A percentile compares a stretch with the other conserved stretches of the same genome.
These are phyloP conservation scores for Glaucopsyche alexis DNA, from an alignment of 2,888 invertebrate genomes.

Conservation along the genomic window DNA sequence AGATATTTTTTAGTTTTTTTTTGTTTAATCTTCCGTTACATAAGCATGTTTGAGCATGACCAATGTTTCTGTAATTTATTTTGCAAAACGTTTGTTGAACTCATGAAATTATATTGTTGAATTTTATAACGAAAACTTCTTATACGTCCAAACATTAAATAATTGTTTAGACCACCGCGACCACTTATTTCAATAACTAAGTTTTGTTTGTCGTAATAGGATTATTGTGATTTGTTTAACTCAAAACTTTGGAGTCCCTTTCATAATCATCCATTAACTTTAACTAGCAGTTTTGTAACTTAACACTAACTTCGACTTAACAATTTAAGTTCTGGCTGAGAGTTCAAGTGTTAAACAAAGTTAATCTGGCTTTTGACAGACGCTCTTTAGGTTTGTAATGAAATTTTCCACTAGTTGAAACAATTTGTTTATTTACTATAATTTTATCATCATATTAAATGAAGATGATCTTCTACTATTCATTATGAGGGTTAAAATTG, in stretches of 20 bases:
- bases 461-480: no score
- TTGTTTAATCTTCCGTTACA: no score
- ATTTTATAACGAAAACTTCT: not conserved
- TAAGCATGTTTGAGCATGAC: no score
- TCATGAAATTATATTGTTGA: no score
- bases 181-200: slow-evolving; percentile 18
- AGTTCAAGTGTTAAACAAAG: slow-evolving; percentile 17
- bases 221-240: slow-evolving; percentile 14
- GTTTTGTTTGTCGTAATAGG: slow-evolving; percentile 26
- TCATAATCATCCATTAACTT: slow-evolving; percentile 7
- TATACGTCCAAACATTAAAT: not conserved
- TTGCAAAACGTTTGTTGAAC: no score
- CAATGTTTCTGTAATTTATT: no score
- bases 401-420: not conserved
- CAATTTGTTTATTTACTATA: not conserved
- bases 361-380: slow-evolving; percentile 14
- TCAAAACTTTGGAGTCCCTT: slow-evolving; percentile 6
- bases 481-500: no score
- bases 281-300: slow-evolving; percentile 15
- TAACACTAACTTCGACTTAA: slow-evolving; percentile 16
- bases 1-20: no score
- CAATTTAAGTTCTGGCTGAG: slow-evolving; percentile 17
- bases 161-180: not conserved
- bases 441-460: not conserved
- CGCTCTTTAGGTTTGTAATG: not conserved